These are phyloP conservation scores for Platycercus adscitus DNA, from an alignment of 2,113 vertebrate genomes.

Conservation along the genomic window DNA sequence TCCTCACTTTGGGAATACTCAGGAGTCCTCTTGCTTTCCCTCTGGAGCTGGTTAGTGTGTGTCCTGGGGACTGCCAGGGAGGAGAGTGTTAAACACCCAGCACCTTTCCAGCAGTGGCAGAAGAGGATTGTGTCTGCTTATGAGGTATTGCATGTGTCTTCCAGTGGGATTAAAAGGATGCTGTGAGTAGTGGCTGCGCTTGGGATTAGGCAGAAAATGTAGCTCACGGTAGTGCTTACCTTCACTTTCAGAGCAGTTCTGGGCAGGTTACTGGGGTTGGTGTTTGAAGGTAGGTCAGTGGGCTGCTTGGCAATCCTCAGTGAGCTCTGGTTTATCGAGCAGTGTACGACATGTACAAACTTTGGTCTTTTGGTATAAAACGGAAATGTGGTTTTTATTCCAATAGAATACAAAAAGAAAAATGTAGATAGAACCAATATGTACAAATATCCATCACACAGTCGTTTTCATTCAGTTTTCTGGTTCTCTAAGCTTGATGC, in stretches of 20 bases:
- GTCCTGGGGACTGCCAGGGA: neutral
- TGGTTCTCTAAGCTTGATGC: neutral
- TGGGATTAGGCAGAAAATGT: neutral
- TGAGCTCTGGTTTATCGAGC: rapidly evolving
- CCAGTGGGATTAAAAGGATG: neutral
- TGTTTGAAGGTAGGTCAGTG: neutral
- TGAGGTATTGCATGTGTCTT: neutral
- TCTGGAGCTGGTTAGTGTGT: neutral
- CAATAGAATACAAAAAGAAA: neutral
- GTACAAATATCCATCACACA: neutral
- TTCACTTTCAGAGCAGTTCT: neutral
- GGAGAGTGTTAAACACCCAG: neutral
- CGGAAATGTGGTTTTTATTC: neutral
- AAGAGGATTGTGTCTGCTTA: constrained; percentile 52
- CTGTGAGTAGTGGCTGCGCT: neutral
- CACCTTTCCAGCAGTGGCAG: neutral
- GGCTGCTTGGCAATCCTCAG: neutral
- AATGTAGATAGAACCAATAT: neutral
- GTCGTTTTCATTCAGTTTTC: neutral
- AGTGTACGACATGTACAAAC: rapidly evolving
- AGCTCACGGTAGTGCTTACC: neutral
- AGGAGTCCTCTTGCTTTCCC: rapidly evolving
- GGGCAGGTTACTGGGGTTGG: neutral
- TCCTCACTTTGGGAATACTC: neutral
- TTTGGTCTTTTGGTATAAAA: neutral